A percentile compares a stretch with the other conserved stretches of the same genome.
These are phyloP conservation scores for Drosophila lowei DNA, from an alignment of 1,140 invertebrate genomes.

Conservation along the genomic window DNA sequence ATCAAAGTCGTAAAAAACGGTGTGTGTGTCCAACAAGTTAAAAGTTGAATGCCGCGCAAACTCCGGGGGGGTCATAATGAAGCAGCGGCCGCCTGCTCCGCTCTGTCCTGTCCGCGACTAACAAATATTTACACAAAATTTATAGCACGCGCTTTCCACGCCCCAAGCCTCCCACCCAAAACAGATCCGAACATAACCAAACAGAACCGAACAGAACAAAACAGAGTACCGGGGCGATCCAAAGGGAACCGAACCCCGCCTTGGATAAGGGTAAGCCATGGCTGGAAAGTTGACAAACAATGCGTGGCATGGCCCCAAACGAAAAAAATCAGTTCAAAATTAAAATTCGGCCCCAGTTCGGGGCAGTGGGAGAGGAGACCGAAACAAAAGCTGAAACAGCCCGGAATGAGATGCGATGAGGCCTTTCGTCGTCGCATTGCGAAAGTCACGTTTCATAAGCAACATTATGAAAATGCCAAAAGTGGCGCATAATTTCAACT, in stretches of 20 bases:
- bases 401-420: constrained; percentile 36
- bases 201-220: background rate
- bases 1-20: constrained; percentile 65
- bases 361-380: constrained; percentile 10
- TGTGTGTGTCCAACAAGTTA: constrained; percentile 42
- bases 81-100: constrained; percentile 14
- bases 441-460: constrained; percentile 77
- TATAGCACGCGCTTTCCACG: constrained; percentile 66
- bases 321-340: constrained; percentile 66
- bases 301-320: constrained; percentile 43
- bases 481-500: constrained; percentile 71
- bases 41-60: constrained; percentile 59
- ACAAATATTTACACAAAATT: constrained; percentile 78
- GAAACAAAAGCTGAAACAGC: constrained; percentile 53
- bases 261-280: constrained; percentile 56
- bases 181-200: constrained; percentile 17
- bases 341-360: constrained; percentile 49
- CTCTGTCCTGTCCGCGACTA: constrained; percentile 26
- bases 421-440: constrained; percentile 15
- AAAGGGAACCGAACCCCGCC: background rate
- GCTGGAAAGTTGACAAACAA: constrained; percentile 75
- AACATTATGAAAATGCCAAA: constrained; percentile 77
- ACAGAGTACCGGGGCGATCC: no score
- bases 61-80: constrained; percentile 54
- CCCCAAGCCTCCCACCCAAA: constrained; percentile 2